A percentile compares a stretch with the other conserved stretches of the same genome.
phyloP scores from a whole-genome alignment of 2,113 vertebrate species.

The Corynorhinus townsendii region DNA sequence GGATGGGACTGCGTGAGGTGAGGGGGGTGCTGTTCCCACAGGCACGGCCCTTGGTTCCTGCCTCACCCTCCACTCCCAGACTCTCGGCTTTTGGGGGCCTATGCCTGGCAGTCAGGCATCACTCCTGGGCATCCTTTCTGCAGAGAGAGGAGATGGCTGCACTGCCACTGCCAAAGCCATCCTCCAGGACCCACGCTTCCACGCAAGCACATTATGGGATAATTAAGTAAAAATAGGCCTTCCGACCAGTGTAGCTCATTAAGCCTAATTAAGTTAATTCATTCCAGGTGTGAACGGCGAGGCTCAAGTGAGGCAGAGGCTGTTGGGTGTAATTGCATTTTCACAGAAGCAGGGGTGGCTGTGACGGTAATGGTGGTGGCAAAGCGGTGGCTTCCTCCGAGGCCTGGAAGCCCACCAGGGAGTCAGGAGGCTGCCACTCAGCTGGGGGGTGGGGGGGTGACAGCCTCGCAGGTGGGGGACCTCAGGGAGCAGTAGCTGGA shows the following conservation, averaged over 20 bases:
- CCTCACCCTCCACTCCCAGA: background rate
- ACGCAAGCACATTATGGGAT: slow-evolving; percentile 81
- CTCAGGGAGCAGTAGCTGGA: background rate
- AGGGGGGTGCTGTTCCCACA: background rate
- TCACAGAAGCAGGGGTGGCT: slow-evolving; percentile 51
- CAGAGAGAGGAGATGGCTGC: slow-evolving; percentile 57
- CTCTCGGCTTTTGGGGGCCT: background rate
- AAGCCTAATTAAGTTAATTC: slow-evolving; percentile 87
- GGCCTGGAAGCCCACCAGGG: slow-evolving; percentile 73
- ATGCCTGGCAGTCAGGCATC: background rate
- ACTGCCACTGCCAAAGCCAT: slow-evolving; percentile 51
- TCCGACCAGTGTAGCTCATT: slow-evolving; percentile 84
- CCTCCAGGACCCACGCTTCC: slow-evolving; percentile 56
- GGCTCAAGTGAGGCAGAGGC: slow-evolving; percentile 72
- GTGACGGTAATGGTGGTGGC: background rate
- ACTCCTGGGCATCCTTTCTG: background rate
- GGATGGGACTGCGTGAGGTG: background rate
- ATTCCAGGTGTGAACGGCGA: slow-evolving; percentile 84
- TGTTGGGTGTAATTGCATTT: slow-evolving; percentile 84
- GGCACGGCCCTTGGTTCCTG: background rate
- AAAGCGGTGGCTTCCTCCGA: slow-evolving; percentile 56
- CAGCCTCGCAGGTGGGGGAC: background rate
- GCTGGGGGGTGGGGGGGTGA: background rate
- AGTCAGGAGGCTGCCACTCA: slow-evolving; percentile 27
- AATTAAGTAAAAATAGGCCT: slow-evolving; percentile 89